phyloP scores from a whole-genome alignment of 2,888 invertebrate species.

The Mythimna ferrago region DNA sequence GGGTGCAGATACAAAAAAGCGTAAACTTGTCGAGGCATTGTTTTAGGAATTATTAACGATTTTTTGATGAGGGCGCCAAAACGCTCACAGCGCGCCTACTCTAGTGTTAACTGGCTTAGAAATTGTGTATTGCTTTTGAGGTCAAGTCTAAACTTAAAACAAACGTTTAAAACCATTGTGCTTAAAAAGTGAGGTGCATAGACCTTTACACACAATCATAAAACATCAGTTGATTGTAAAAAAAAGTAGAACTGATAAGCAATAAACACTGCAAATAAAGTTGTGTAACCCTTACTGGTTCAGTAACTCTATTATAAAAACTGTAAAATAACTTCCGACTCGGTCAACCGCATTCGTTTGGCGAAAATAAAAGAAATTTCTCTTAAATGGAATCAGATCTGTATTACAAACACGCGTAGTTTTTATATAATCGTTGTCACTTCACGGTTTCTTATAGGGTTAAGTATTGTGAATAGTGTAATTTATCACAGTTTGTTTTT shows the following conservation, averaged over 20 bases:
- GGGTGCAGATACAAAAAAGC: too few species aligned
- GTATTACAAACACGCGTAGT: constrained; percentile 44
- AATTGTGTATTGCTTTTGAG: too few species aligned
- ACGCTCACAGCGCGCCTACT: too few species aligned
- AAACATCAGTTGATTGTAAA: not conserved
- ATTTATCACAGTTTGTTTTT: not conserved
- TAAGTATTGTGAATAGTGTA: constrained; percentile 4
- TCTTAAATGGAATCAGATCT: constrained; percentile 40
- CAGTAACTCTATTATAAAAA: constrained; percentile 60
- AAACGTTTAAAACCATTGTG: too few species aligned
- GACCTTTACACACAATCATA: too few species aligned
- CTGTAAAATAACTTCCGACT: constrained; percentile 53
- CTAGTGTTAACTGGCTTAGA: too few species aligned
- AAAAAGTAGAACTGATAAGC: constrained; percentile 1
- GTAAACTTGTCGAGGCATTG: too few species aligned
- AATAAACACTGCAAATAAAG: constrained; percentile 19
- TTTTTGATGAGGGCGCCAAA: too few species aligned
- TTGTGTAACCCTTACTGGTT: constrained; percentile 58
- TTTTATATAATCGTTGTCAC: constrained; percentile 48
- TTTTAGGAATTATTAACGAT: too few species aligned
- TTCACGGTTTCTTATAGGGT: constrained; percentile 19
- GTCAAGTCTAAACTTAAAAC: too few species aligned
- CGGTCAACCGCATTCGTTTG: constrained; percentile 33
- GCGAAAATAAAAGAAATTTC: constrained; percentile 58
- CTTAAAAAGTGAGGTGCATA: not conserved